These are phyloP conservation scores for Corythaixoides concolor DNA, from an alignment of 2,113 vertebrate genomes.

Conservation along the genomic window DNA sequence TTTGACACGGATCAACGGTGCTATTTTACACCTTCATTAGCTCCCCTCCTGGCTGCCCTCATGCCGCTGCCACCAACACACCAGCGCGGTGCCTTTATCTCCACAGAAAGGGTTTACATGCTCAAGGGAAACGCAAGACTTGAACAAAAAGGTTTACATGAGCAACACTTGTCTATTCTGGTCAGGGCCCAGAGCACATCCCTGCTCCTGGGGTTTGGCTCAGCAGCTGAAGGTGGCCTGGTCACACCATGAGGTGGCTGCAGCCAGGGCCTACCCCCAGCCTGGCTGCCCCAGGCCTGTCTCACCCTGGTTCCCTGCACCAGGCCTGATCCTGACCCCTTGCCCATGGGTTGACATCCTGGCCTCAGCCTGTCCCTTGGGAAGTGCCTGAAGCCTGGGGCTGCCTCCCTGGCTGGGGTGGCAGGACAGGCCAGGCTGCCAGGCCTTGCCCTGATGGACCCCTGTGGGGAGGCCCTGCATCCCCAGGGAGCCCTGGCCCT, in stretches of 20 bases:
- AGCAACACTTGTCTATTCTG: fast-evolving
- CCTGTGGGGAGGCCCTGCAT: no score
- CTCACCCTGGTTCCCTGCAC: fast-evolving
- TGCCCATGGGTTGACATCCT: fast-evolving
- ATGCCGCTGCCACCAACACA: fast-evolving
- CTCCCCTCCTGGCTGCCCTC: background rate
- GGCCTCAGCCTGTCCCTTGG: background rate
- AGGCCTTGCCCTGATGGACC: background rate
- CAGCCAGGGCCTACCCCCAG: background rate
- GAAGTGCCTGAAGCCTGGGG: no score
- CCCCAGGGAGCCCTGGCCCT: no score
- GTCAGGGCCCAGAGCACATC: no score
- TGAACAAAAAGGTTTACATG: fast-evolving
- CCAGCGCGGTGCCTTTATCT: fast-evolving
- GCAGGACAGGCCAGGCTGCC: background rate
- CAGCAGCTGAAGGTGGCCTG: background rate
- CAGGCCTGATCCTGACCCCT: no score
- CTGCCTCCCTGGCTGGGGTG: no score
- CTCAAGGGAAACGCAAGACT: background rate
- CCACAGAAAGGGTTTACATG: fast-evolving
- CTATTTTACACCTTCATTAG: background rate
- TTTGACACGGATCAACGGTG: fast-evolving
- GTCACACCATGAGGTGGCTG: fast-evolving
- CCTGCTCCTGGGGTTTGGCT: background rate
- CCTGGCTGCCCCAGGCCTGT: no score